Evolutionary conservation across 2,113 vertebrate species (phyloP), one percentile per base, ranked within the genome.

Genomic region (Pterocles gutturalis): DNA sequence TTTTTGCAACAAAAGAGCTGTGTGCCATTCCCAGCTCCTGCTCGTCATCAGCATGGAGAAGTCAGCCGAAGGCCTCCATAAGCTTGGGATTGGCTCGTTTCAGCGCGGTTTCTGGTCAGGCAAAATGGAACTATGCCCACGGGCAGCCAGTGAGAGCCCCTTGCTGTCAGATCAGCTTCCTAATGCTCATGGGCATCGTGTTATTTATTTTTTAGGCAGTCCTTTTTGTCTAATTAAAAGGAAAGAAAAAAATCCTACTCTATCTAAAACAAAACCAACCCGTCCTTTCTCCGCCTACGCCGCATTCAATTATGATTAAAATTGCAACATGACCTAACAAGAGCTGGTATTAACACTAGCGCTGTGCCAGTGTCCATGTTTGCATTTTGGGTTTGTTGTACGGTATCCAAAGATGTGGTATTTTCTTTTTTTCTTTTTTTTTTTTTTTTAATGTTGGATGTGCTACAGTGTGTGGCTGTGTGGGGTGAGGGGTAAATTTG

Each of bases 311-410:
- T 96, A 97, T 95, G 94, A 95, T 97, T 97, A 95, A 97, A 95
- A 96, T 96, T 96, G 96, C 89, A 96, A 96, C 95, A 95, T 96
- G 97, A 96, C 91, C 95, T 97, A 94, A 96, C 97, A 96, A 91
- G 96, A 96, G 92, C 8, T 87, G 87, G 95, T 93, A 96, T 95
- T 95, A 97, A 91, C 0, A 20, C 73, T 87, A 87, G 36, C 2
- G 4, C 89, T 49, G 89, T 95, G 95, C 96, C 94, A 92, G 73
- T 95, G 94, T 97, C 97, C 95, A 33, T 95, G 91, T 97, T 96
- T 96, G 96, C 93, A 95, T 96, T 96, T 95, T 79, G 94, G 87
- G 87, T 83, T 97, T 96, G 81, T 49, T 96, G 95, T 92, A 95
- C 2, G 0, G 61, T 61, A 75, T 97, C 95, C 94, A 97, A 97